Evolutionary conservation across 2,113 vertebrate genomes (phyloP), one percentile per base, ranked within the genome.

Genomic region (Candoia aspera): DNA sequence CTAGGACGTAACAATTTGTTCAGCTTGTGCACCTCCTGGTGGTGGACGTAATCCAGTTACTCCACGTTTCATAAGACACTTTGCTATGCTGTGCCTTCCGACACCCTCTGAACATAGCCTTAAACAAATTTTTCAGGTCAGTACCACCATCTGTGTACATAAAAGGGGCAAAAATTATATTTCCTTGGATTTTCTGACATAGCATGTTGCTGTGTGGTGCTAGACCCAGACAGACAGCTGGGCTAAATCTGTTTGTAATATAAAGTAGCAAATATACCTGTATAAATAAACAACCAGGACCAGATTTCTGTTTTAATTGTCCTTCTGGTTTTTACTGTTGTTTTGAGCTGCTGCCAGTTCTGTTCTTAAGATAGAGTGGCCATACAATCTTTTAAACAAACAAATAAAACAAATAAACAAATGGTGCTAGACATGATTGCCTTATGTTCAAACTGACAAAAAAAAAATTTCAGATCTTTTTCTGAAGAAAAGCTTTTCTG

Each of bases 41-140:
- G 98, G 98, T 2, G 98, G 98, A 15, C 98, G 98, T 15, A 99
- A 98, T 96, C 98, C 97, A 0, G 98, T 99, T 93, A 98, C 97
- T 6, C 97, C 98, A 1, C 97, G 98, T 92, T 98, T 99, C 92
- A 97, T 98, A 79, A 97, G 98, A 55, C 97, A 98, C 95, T 98
- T 99, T 96, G 98, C 97, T 95, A 98, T 98, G 97, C 92, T 98
- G 60, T 99, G 98, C 93, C 97, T 98, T 62, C 98, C 98, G 2
- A 97, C 95, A 9, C 98, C 98, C 9, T 98, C 98, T 0, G 98
- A 98, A 60, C 97, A 98, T 89, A 98, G 97, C 93, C 97, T 98
- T 79, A 98, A 98, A 90, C 98, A 98, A 68, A 98, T 99, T 95
- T 98, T 99, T 95, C 98, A 98, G 97, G 98, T 98, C 84, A 97